phyloP scores from a whole-genome alignment of 2,888 invertebrate genomes.

The Tachina fera region DNA sequence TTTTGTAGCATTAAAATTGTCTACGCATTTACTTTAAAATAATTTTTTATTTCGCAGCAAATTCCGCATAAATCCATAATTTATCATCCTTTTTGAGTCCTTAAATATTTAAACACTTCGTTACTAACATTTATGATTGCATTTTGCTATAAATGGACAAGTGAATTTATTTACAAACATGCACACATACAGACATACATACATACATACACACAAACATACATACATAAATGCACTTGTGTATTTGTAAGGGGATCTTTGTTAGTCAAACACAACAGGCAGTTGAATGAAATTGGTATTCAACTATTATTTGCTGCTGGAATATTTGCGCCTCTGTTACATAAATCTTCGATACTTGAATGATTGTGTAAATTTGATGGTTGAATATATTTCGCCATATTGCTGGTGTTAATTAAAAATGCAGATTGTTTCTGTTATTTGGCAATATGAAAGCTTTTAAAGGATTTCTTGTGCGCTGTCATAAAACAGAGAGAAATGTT shows the following conservation, averaged over 20 bases:
- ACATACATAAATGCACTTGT: no score
- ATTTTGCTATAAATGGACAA: no score
- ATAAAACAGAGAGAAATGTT: background rate
- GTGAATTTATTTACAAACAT: no score
- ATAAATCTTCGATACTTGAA: background rate
- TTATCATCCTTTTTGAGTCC: no score
- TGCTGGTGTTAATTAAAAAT: constrained; percentile 11
- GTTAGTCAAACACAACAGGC: background rate
- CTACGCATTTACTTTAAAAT: no score
- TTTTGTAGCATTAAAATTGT: no score
- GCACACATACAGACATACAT: no score
- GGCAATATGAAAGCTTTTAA: constrained; percentile 30
- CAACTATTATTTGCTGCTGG: background rate
- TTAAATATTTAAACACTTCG: no score
- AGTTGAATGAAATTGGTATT: background rate
- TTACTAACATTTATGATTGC: no score
- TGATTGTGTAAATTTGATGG: constrained; percentile 22
- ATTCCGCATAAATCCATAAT: no score
- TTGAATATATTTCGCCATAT: constrained; percentile 7
- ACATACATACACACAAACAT: no score
- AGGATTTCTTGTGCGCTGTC: constrained; percentile 4
- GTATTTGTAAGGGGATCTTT: background rate
- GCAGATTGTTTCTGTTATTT: constrained; percentile 7
- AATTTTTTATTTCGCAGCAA: no score
- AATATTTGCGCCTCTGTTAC: background rate